Percentiles rank a stretch among this genome's conserved stretches.
Evolutionary conservation across 2,113 vertebrate genomes (phyloP).

Genomic region (Gymnorhina tibicen): DNA sequence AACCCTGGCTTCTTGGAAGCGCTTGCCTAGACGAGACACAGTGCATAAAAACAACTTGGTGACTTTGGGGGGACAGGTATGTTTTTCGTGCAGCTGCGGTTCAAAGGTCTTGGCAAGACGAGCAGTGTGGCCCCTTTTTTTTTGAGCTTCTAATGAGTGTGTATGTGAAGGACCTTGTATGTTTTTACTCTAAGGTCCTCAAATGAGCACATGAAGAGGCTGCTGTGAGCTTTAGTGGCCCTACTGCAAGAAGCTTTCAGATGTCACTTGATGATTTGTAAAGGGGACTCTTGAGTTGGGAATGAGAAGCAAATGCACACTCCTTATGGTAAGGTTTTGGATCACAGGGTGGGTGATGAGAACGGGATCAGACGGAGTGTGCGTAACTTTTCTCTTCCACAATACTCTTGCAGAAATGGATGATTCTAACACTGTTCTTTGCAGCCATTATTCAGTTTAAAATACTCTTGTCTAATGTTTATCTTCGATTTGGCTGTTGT

Average conservation of each 20-base stretch:
- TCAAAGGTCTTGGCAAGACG: constrained; percentile 99
- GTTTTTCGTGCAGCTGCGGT: constrained; percentile 86
- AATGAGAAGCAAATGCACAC: constrained; percentile 94
- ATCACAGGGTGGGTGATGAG: constrained; percentile 75
- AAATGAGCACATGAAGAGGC: constrained; percentile 94
- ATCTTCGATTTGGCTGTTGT: constrained; percentile 99
- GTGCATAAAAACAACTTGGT: constrained; percentile 84
- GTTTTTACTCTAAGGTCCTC: constrained; percentile 88
- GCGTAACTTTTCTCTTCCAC: constrained; percentile 83
- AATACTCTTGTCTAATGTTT: constrained; percentile 87
- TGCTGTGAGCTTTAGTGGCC: constrained; percentile 95
- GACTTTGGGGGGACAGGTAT: constrained; percentile 84
- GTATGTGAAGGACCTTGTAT: constrained; percentile 86
- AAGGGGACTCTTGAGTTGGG: constrained; percentile 89
- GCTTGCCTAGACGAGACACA: constrained; percentile 97
- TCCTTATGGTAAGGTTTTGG: constrained; percentile 87
- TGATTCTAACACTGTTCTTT: constrained; percentile 84
- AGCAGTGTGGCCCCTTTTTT: constrained; percentile 93
- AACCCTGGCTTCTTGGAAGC: constrained; percentile 97
- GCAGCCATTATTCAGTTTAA: constrained; percentile 80
- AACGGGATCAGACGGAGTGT: constrained; percentile 77
- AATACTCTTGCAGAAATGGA: constrained; percentile 84
- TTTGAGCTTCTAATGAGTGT: constrained; percentile 90
- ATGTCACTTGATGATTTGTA: constrained; percentile 99
- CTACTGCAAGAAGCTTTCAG: constrained; percentile 99